A percentile compares a stretch with the other conserved stretches of the same genome.
Conservation (phyloP, 2,888 invertebrate genomes). For the Drosophila picticornis region DNA sequence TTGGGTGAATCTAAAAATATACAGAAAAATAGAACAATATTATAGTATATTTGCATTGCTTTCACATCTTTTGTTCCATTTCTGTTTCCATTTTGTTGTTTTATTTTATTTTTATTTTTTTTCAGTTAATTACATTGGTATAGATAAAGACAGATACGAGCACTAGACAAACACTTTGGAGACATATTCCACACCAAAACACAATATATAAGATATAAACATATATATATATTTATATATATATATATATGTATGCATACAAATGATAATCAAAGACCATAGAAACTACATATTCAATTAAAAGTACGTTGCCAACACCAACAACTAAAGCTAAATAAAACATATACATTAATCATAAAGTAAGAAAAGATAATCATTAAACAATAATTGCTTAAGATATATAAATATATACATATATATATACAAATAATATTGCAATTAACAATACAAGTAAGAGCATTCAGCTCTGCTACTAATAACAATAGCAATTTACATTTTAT, state of each 20-base stretch:
- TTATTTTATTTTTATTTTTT: not conserved
- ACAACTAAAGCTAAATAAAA: not conserved
- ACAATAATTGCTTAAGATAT: not conserved
- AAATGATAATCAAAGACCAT: not conserved
- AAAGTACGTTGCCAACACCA: conserved; percentile 3
- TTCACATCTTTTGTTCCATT: conserved; percentile 27
- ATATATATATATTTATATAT: conserved; percentile 1
- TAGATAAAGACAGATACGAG: conserved; percentile 2
- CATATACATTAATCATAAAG: not conserved
- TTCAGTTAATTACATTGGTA: not conserved
- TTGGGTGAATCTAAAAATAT: conserved; percentile 86
- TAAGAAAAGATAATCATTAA: not conserved
- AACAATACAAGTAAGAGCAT: not conserved
- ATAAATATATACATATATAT: not conserved
- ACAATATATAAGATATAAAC: conserved; percentile 33
- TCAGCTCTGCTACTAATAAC: not conserved
- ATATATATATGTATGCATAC: not conserved
- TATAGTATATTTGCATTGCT: conserved; percentile 45
- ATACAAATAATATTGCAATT: not conserved
- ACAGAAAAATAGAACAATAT: conserved; percentile 75
- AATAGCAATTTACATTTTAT: not conserved
- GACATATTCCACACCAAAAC: conserved; percentile 84
- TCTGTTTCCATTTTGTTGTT: conserved; percentile 12
- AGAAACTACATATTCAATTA: not conserved
- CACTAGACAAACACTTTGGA: conserved; percentile 76